Percentiles rank a stretch among this genome's conserved stretches.
phyloP scores from a whole-genome alignment of 2,888 invertebrate species.

The Dryobotodes eremita region DNA sequence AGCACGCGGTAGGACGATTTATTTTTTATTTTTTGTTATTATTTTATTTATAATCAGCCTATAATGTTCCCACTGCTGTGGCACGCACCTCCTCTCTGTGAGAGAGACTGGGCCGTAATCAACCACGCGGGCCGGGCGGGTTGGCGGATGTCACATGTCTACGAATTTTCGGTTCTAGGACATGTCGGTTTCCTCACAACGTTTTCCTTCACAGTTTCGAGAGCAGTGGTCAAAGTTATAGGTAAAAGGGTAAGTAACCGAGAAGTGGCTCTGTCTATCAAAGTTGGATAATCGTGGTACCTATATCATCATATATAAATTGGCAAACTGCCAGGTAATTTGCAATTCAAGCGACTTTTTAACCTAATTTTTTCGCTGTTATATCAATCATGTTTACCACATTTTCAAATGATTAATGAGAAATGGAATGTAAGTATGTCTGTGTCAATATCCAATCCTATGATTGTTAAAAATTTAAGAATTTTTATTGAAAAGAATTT shows the following conservation, averaged over 20 bases:
- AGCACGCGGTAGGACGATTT: too few species aligned
- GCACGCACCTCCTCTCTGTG: neutral
- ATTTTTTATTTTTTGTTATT: too few species aligned
- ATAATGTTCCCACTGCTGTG: neutral
- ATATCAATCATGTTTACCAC: conserved; percentile 2
- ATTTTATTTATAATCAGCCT: neutral
- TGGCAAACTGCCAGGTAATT: conserved; percentile 14
- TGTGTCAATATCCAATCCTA: conserved; percentile 8
- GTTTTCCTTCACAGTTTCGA: neutral
- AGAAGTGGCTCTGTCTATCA: neutral
- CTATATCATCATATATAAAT: neutral
- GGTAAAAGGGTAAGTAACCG: neutral
- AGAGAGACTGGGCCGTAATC: neutral
- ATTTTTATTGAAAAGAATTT: neutral
- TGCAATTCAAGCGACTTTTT: conserved; percentile 3
- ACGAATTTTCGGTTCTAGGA: neutral
- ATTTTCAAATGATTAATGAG: neutral
- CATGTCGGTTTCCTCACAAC: neutral
- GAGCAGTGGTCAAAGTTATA: neutral
- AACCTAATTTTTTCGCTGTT: neutral
- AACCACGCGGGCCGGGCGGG: neutral
- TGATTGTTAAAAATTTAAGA: conserved; percentile 3
- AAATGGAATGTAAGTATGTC: neutral
- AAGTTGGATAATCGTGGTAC: too few species aligned
- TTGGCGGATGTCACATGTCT: neutral